Evolutionary conservation across 2,113 vertebrate genomes (phyloP).

Genomic region (Lota lota): DNA sequence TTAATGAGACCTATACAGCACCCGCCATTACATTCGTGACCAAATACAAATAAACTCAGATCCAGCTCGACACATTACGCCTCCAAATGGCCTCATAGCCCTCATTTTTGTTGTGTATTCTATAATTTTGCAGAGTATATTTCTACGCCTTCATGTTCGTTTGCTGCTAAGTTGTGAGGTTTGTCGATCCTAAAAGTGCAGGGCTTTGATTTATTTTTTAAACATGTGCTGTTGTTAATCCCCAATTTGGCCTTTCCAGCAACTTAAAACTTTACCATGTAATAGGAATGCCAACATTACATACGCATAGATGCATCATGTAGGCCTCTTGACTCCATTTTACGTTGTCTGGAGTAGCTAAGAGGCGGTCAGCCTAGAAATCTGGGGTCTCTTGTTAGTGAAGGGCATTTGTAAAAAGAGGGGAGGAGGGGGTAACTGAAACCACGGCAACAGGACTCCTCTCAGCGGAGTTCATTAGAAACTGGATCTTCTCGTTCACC

Average conservation of each 20-base stretch:
- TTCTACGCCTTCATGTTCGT: not conserved
- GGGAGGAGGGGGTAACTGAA: constrained; percentile 44
- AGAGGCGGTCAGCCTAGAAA: constrained; percentile 57
- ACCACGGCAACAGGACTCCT: constrained; percentile 56
- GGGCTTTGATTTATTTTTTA: not conserved
- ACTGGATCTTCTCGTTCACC: constrained; percentile 32
- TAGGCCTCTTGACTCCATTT: not conserved
- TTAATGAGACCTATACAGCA: constrained; percentile 58
- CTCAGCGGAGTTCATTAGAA: constrained; percentile 58
- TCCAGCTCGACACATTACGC: not conserved
- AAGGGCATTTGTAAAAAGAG: not conserved
- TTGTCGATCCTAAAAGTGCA: constrained; percentile 9
- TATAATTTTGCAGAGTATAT: too few relatives aligned
- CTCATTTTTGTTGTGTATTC: too few relatives aligned
- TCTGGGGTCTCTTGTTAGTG: constrained; percentile 12
- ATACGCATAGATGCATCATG: too few relatives aligned
- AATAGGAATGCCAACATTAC: too few relatives aligned
- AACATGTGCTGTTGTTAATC: too few relatives aligned
- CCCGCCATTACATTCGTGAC: constrained; percentile 43
- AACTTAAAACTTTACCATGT: too few relatives aligned
- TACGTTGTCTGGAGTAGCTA: constrained; percentile 29
- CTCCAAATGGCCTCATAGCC: too few relatives aligned
- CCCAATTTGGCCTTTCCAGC: too few relatives aligned
- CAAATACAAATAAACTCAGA: constrained; percentile 40
- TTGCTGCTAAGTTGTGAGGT: not conserved